Evolutionary conservation across 2,797 vertebrate genomes (phyloP).

Genomic region (Gymnocypris eckloni): DNA sequence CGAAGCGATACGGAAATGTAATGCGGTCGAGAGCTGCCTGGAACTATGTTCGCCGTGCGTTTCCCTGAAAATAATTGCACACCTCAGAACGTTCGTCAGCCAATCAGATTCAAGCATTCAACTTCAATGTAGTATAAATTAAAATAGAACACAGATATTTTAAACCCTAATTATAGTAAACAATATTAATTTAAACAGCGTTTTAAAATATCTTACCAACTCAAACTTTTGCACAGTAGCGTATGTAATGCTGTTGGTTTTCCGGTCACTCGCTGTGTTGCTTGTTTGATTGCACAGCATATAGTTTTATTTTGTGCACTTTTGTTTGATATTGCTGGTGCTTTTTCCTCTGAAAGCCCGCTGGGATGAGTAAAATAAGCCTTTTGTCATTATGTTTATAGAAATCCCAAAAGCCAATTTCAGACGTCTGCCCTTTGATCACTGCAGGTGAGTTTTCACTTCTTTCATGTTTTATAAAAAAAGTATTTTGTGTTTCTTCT

Average conservation of each 20-base stretch:
- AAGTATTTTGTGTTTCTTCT: not conserved
- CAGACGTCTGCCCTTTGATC: conserved; percentile 93
- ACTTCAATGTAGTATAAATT: not conserved
- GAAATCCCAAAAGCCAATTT: conserved; percentile 90
- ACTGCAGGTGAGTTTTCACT: conserved; percentile 88
- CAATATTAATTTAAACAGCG: not conserved
- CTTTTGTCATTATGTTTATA: conserved; percentile 63
- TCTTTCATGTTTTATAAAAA: conserved; percentile 1
- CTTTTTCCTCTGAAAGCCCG: not conserved
- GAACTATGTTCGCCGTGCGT: too few relatives aligned
- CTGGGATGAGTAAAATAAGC: not conserved
- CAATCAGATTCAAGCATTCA: too few relatives aligned
- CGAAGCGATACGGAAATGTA: too few relatives aligned
- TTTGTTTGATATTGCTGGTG: not conserved
- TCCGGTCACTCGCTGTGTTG: not conserved
- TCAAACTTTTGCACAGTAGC: not conserved
- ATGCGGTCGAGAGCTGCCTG: too few relatives aligned
- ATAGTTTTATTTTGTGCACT: not conserved
- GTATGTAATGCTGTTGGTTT: not conserved
- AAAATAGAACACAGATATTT: not conserved
- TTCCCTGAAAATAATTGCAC: too few relatives aligned
- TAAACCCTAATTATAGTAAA: not conserved
- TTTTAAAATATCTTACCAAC: not conserved
- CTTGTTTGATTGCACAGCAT: not conserved
- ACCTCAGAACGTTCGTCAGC: too few relatives aligned